These are phyloP conservation scores for Epistrophe eligans DNA, from an alignment of 2,888 invertebrate species.

Conservation along the genomic window DNA sequence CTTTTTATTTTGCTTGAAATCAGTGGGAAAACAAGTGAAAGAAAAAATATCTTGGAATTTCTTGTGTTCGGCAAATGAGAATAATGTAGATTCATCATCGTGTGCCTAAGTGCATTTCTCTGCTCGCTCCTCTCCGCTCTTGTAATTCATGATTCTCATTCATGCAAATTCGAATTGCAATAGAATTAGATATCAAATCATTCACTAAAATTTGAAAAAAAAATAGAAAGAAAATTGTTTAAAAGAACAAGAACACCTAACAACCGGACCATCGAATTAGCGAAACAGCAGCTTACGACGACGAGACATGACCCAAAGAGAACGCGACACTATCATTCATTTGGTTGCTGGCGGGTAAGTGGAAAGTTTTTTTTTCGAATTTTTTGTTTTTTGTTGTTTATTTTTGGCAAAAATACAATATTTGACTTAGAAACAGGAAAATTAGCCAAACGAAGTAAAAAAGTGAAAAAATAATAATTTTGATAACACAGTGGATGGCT, in stretches of 20 bases:
- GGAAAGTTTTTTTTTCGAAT: constrained; percentile 50
- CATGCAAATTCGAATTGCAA: constrained; percentile 22
- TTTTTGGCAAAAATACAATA: constrained; percentile 34
- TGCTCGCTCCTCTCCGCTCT: neutral
- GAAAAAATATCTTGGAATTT: constrained; percentile 15
- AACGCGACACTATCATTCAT: constrained; percentile 95
- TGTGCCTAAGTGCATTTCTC: neutral
- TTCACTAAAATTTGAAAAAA: constrained; percentile 20
- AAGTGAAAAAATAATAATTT: neutral
- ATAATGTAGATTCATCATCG: constrained; percentile 57
- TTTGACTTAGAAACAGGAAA: constrained; percentile 25
- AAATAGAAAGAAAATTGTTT: neutral
- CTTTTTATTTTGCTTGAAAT: neutral
- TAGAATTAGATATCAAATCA: constrained; percentile 12
- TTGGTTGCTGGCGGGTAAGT: constrained; percentile 98
- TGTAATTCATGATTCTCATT: neutral
- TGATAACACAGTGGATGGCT: constrained; percentile 12
- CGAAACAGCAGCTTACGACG: constrained; percentile 9
- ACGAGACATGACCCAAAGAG: constrained; percentile 84
- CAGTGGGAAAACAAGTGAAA: constrained; percentile 4
- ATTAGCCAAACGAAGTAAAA: constrained; percentile 22
- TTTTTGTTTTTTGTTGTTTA: constrained; percentile 5
- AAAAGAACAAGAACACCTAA: constrained; percentile 10
- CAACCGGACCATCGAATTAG: constrained; percentile 16
- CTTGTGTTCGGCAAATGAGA: constrained; percentile 12